Percentiles rank a stretch among this genome's conserved stretches.
phyloP scores from a whole-genome alignment of 2,888 invertebrate genomes.

The Ennomos quercinarius region DNA sequence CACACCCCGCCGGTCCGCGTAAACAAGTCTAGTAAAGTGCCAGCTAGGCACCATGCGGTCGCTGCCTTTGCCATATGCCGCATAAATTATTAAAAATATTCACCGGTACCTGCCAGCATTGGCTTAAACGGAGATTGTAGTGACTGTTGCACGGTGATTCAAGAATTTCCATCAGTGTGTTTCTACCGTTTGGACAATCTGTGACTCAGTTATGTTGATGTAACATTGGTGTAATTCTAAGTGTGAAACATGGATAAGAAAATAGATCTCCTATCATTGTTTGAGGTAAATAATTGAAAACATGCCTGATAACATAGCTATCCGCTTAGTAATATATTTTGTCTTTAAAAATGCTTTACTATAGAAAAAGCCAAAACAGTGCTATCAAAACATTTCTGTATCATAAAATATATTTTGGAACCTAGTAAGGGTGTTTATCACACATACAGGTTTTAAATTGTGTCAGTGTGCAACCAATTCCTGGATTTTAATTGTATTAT shows the following conservation, averaged over 20 bases:
- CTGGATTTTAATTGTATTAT: too few species aligned
- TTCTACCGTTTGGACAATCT: constrained; percentile 1
- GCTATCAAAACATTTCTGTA: too few species aligned
- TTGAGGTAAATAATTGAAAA: constrained; percentile 69
- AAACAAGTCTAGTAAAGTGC: constrained; percentile 71
- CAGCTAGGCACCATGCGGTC: constrained; percentile 84
- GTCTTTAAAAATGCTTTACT: too few species aligned
- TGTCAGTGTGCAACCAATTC: too few species aligned
- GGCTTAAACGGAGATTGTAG: constrained; percentile 40
- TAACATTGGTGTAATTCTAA: constrained; percentile 56
- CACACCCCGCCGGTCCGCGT: constrained; percentile 57
- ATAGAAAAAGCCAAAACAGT: too few species aligned
- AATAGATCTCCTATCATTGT: constrained; percentile 78
- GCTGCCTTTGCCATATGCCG: constrained; percentile 72
- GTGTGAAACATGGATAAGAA: constrained; percentile 77
- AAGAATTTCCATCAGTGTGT: constrained; percentile 46
- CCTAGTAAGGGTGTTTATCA: too few species aligned
- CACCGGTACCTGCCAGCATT: constrained; percentile 42
- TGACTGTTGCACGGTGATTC: constrained; percentile 51
- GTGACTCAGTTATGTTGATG: constrained; percentile 64
- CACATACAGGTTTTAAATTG: too few species aligned
- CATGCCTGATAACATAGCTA: too few species aligned
- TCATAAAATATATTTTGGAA: too few species aligned
- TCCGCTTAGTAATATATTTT: too few species aligned
- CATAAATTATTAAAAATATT: constrained; percentile 51